Evolutionary conservation across 1,140 invertebrate species (phyloP).

Genomic region (Drosophila navojoa): DNA sequence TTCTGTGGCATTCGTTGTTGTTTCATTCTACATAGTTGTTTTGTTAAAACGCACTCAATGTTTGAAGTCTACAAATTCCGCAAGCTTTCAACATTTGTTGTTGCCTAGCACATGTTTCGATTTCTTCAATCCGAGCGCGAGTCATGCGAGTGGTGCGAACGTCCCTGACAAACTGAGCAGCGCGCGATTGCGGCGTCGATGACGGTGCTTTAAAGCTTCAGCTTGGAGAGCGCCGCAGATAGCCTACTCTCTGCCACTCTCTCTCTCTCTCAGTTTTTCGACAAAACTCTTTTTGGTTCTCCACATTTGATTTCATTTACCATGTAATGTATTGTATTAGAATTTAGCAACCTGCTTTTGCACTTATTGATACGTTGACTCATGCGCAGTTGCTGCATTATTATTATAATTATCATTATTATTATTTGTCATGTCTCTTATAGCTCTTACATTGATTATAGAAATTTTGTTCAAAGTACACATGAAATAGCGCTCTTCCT

Average conservation of each 20-base stretch:
- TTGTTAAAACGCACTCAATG: slow-evolving; percentile 15
- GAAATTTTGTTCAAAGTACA: slow-evolving; percentile 28
- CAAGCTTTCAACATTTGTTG: slow-evolving; percentile 18
- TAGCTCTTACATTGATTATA: slow-evolving; percentile 28
- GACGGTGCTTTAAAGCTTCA: slow-evolving; percentile 5
- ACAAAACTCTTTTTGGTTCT: slow-evolving; percentile 1
- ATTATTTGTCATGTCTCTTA: neutral
- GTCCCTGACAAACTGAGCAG: slow-evolving; percentile 56
- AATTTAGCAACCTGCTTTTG: slow-evolving; percentile 36
- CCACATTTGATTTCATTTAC: slow-evolving; percentile 7
- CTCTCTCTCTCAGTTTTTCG: neutral
- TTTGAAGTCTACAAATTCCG: slow-evolving; percentile 22
- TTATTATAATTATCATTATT: slow-evolving; percentile 17
- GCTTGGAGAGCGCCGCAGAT: slow-evolving; percentile 21
- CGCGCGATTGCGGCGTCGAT: slow-evolving; percentile 12
- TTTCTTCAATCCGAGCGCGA: slow-evolving; percentile 23
- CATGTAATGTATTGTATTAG: slow-evolving; percentile 12
- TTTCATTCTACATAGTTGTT: slow-evolving; percentile 1
- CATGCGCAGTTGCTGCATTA: slow-evolving; percentile 49
- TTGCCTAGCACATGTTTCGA: slow-evolving; percentile 15
- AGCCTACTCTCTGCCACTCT: neutral
- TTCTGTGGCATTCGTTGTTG: slow-evolving; percentile 33
- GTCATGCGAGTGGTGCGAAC: slow-evolving; percentile 38
- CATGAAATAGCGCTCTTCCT: slow-evolving; percentile 1
- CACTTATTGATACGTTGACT: slow-evolving; percentile 54